Percentiles rank a stretch among this genome's conserved stretches.
Evolutionary conservation across 2,113 vertebrate genomes (phyloP).

Genomic region (Cepphus grylle): DNA sequence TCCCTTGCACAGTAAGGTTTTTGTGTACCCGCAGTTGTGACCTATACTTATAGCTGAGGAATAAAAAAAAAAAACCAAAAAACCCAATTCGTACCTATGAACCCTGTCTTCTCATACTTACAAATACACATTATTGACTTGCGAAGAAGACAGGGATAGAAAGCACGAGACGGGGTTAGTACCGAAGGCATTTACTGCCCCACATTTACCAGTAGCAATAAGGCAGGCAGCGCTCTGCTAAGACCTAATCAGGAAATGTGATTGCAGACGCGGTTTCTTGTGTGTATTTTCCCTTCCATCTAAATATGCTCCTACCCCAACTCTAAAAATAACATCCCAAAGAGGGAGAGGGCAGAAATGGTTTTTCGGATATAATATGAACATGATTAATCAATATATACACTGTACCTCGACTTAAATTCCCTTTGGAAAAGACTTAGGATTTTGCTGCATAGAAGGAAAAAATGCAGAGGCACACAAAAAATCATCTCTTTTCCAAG

Average conservation of each 20-base stretch:
- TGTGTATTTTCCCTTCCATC: background rate
- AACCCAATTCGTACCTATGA: background rate
- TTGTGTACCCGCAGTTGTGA: background rate
- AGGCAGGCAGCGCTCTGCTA: background rate
- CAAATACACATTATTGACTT: background rate
- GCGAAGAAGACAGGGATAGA: background rate
- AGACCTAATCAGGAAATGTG: conserved; percentile 13
- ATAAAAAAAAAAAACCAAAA: background rate
- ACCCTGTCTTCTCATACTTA: background rate
- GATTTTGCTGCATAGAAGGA: background rate
- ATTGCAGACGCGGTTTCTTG: background rate
- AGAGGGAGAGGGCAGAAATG: background rate
- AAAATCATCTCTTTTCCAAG: background rate
- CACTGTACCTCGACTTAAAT: background rate
- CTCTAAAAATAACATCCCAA: background rate
- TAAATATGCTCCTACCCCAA: background rate
- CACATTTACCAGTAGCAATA: background rate
- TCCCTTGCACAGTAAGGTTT: background rate
- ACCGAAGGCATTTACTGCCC: background rate
- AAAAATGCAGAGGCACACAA: background rate
- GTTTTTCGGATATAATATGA: background rate
- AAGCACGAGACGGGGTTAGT: background rate
- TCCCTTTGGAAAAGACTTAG: background rate
- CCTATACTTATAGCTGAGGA: background rate
- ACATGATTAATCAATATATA: background rate